A percentile compares a stretch with the other conserved stretches of the same genome.
Evolutionary conservation across 2,888 invertebrate genomes (phyloP).

Genomic region (Blomia tropicalis): DNA sequence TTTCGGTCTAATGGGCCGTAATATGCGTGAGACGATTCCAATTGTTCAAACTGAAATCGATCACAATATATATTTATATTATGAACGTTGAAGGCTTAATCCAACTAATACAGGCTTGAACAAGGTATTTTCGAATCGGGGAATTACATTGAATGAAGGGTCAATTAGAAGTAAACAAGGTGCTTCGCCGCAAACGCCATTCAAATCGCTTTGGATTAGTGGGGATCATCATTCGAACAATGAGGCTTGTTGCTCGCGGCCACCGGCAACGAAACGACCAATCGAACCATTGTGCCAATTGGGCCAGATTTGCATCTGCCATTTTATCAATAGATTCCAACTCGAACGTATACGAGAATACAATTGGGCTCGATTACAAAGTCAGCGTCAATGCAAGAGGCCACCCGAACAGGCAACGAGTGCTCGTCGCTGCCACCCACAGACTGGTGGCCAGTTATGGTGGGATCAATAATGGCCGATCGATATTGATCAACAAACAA

Average conservation of each 20-base stretch:
- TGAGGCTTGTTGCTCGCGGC: background rate
- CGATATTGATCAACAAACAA: background rate
- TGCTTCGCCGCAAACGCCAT: background rate
- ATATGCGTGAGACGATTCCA: background rate
- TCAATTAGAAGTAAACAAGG: background rate
- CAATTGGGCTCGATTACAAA: slow-evolving; percentile 10
- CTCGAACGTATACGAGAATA: too few species aligned
- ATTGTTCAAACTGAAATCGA: background rate
- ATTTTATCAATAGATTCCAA: background rate
- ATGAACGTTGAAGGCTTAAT: background rate
- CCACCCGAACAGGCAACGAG: background rate
- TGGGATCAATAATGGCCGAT: background rate
- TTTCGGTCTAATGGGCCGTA: background rate
- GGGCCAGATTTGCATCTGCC: background rate
- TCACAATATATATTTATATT: background rate
- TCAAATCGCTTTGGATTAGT: background rate
- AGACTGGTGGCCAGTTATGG: background rate
- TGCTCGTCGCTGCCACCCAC: background rate
- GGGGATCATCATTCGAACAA: background rate
- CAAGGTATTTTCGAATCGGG: background rate
- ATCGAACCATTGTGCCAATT: background rate
- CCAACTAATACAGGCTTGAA: background rate
- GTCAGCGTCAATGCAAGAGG: background rate
- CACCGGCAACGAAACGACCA: background rate
- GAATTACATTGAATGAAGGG: background rate